A percentile compares a stretch with the other conserved stretches of the same genome.
These are phyloP conservation scores for Tenebrosternarchus preto DNA, from an alignment of 2,113 vertebrate genomes.

Conservation along the genomic window DNA sequence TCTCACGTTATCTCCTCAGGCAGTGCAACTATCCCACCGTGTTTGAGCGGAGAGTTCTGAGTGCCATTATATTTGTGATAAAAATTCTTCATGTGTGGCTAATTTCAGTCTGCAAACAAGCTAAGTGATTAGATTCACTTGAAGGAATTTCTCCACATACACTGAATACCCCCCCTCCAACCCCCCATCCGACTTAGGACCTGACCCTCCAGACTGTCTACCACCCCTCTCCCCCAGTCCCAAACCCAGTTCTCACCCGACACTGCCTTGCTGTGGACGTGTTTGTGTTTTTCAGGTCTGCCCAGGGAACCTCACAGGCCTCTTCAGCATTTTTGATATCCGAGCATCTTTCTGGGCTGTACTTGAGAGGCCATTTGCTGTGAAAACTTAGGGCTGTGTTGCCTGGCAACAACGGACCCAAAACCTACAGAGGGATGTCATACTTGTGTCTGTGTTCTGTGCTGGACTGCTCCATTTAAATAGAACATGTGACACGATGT, in stretches of 20 bases:
- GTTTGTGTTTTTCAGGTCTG: not conserved
- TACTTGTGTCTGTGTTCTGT: not conserved
- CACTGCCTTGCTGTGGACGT: not conserved
- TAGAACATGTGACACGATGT: not conserved
- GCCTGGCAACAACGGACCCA: conserved; percentile 34
- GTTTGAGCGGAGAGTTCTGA: conserved; percentile 47
- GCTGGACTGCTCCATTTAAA: conserved; percentile 2
- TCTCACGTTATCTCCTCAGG: conserved; percentile 56
- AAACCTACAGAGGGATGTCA: conserved; percentile 6
- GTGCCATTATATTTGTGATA: conserved; percentile 74
- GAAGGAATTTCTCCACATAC: conserved; percentile 52
- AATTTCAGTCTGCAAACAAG: conserved; percentile 63
- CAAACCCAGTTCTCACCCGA: conserved; percentile 8
- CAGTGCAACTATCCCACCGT: conserved; percentile 18
- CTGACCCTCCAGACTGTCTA: no score
- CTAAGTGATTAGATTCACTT: conserved; percentile 67
- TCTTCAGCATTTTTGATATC: not conserved
- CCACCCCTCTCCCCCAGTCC: no score
- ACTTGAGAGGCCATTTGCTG: not conserved
- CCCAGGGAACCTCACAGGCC: not conserved
- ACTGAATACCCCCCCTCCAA: conserved; percentile 33
- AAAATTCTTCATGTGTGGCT: conserved; percentile 74
- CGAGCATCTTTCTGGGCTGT: not conserved
- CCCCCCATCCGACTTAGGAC: no score
- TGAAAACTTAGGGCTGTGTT: conserved; percentile 42